Base-by-base conservation (phyloP, 2,113 vertebrate genomes). In the Zosterops borbonicus region DNA sequence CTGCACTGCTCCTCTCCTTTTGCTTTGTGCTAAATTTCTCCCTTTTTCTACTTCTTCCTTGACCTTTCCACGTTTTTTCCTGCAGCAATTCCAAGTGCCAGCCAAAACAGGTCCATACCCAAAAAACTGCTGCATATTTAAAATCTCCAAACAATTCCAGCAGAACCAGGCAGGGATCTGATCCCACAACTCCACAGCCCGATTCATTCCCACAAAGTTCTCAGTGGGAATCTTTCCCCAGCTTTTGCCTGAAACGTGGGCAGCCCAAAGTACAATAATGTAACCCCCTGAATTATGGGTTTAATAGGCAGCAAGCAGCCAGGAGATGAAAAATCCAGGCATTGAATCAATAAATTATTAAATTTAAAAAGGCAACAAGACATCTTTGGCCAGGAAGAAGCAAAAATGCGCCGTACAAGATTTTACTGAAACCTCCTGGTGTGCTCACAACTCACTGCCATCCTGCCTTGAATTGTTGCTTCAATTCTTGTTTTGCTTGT, bases 401-500 rank as follows among this genome's bases (percentile, higher is more conserved):
- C 35, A 70, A 92, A 95, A 93, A 74, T 31, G 24, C 15, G 78
- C 68, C 90, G 81, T 86, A 39, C 31, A 55, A 59, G 31, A 18
- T 77, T 93, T 59, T 74, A 39, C 76, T 81, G 88, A 63, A 78
- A 81, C 53, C 71, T 95, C 94, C 90, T 84, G 62, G 76, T 75
- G 80, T 56, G 83, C 81, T 93, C 80, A 75, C 68, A 83, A 11
- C 31, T 92, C 27, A 5, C 83, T 93, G 92, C 83, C 85, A 81
- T 14, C n/a, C 69, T 80, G 78, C 74, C 79, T 95, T 95, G 93
- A 96, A 90, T 95, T 95, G 96, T 89, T 92, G 83, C 73, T 95
- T 95, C 93, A 96, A 96, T 95, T 95, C 88, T 68, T 94, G 79
- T 93, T 96, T 96, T 67, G 73, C 68, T 92, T 96, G 93, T 93